phyloP scores from a whole-genome alignment of 1,140 invertebrate genomes.

The Neuroterus valhalla region DNA sequence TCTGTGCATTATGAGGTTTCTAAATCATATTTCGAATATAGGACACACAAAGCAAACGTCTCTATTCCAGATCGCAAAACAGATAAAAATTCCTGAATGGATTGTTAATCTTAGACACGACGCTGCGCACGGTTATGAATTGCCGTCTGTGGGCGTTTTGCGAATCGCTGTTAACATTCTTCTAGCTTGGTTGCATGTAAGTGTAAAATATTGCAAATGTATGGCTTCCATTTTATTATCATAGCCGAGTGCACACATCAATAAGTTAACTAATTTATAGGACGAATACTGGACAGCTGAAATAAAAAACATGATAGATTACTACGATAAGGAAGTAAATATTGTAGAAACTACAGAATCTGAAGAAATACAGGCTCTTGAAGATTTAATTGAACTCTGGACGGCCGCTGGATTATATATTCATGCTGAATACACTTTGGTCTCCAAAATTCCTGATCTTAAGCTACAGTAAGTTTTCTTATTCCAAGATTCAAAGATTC shows the following conservation, averaged over 20 bases:
- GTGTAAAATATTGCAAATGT: conserved; percentile 45
- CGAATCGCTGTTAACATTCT: conserved; percentile 76
- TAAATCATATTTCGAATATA: conserved; percentile 78
- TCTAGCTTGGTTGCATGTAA: conserved; percentile 78
- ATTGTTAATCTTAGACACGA: conserved; percentile 81
- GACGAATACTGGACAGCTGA: conserved; percentile 66
- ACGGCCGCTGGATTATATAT: conserved; percentile 64
- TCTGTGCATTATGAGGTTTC: conserved; percentile 78
- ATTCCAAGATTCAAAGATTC: background rate
- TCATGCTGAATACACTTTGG: conserved; percentile 53
- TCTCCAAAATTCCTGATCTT: conserved; percentile 60
- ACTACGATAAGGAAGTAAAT: conserved; percentile 39
- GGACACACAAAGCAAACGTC: conserved; percentile 74
- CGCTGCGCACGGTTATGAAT: conserved; percentile 78
- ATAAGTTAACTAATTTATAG: conserved; percentile 44
- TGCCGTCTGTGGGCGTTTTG: conserved; percentile 77
- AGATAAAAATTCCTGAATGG: conserved; percentile 79
- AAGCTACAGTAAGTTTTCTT: conserved; percentile 56
- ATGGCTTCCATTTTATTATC: too few species aligned
- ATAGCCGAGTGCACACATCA: too few species aligned
- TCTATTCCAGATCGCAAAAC: conserved; percentile 77
- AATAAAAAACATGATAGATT: conserved; percentile 52
- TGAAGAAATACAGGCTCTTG: conserved; percentile 52
- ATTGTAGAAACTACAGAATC: conserved; percentile 40
- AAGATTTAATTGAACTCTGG: conserved; percentile 67